These are phyloP conservation scores for Agrenia bidenticulata DNA, from an alignment of 2,888 invertebrate genomes.

Conservation along the genomic window DNA sequence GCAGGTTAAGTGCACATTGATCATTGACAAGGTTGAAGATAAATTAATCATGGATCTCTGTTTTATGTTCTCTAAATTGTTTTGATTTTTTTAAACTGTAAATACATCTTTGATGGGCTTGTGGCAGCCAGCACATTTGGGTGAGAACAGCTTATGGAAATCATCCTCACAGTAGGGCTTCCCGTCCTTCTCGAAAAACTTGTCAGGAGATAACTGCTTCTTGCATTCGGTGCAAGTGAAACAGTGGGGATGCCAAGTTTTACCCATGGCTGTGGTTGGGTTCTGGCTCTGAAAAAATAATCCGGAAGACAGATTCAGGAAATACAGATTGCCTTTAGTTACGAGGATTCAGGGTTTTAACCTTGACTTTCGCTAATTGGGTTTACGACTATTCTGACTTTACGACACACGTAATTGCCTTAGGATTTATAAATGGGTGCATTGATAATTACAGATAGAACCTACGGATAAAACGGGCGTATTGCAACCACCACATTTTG, in stretches of 20 bases:
- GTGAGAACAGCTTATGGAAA: constrained; percentile 45
- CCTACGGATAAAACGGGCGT: constrained; percentile 33
- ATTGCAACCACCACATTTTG: constrained; percentile 47
- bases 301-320: no score
- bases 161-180: constrained; percentile 49
- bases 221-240: constrained; percentile 49
- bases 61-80: no score
- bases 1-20: not conserved
- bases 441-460: not conserved
- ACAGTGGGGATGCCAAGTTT: constrained; percentile 46
- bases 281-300: constrained; percentile 17
- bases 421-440: no score
- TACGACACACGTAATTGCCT: no score
- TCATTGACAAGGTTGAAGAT: not conserved
- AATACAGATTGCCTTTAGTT: not conserved
- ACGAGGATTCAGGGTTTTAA: not conserved
- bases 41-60: no score
- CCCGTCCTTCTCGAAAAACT: constrained; percentile 49
- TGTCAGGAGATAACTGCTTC: constrained; percentile 43
- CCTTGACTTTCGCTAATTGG: constrained; percentile 11
- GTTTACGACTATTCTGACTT: no score
- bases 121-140: constrained; percentile 43
- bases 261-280: constrained; percentile 36
- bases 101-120: constrained; percentile 45
- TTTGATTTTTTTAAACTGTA: not conserved